Percentiles rank a stretch among this genome's conserved stretches.
Evolutionary conservation across 2,797 vertebrate species (phyloP).

Genomic region (Pelodytes ibericus): DNA sequence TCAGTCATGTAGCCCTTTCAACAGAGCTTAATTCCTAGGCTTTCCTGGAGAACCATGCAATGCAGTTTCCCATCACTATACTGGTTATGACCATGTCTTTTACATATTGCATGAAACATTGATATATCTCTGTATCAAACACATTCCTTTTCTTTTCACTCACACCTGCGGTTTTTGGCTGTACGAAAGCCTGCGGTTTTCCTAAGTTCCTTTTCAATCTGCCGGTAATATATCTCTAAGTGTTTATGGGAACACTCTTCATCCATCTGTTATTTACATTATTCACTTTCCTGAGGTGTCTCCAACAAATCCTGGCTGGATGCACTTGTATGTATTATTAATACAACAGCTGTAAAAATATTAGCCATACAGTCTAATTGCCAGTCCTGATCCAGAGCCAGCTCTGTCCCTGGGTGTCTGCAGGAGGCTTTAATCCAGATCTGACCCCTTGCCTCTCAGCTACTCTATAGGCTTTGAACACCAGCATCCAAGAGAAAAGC

Average conservation of each 20-base stretch:
- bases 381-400: constrained; percentile 72
- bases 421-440: constrained; percentile 63
- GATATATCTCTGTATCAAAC: constrained; percentile 13
- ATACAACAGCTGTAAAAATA: constrained; percentile 87
- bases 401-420: constrained; percentile 65
- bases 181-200: constrained; percentile 51
- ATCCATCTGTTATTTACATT: constrained; percentile 83
- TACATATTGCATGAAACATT: constrained; percentile 2
- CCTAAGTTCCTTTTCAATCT: constrained; percentile 72
- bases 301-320: constrained; percentile 78
- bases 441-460: constrained; percentile 64
- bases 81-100: no score
- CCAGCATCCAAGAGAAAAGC: background rate
- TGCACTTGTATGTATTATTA: constrained; percentile 74
- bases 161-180: constrained; percentile 50
- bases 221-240: constrained; percentile 73
- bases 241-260: constrained; percentile 73
- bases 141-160: constrained; percentile 22
- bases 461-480: constrained; percentile 57
- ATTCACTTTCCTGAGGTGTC: constrained; percentile 79
- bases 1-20: no score
- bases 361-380: constrained; percentile 74
- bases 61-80: no score
- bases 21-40: no score
- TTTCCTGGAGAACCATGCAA: no score